phyloP scores from a whole-genome alignment of 2,888 invertebrate species.

The Ophioninae sp. region DNA sequence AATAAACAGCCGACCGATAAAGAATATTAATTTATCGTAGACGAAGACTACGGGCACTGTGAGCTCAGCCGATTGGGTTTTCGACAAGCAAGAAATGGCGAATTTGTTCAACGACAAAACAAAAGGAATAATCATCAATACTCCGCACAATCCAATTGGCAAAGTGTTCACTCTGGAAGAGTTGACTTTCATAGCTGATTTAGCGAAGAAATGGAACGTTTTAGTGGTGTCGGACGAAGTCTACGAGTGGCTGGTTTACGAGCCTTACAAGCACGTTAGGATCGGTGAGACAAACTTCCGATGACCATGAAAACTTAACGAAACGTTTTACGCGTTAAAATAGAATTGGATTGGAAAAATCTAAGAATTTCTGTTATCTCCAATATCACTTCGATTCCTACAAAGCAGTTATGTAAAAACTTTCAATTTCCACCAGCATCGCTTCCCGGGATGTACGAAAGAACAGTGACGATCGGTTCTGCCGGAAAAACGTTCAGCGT shows the following conservation, averaged over 20 bases:
- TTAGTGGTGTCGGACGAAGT: conserved; percentile 98
- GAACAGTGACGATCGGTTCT: conserved; percentile 97
- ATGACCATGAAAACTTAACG: not conserved
- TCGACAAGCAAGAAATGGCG: conserved; percentile 91
- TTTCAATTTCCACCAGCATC: conserved; percentile 84
- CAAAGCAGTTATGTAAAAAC: conserved; percentile 5
- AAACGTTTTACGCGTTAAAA: not conserved
- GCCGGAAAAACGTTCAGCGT: conserved; percentile 99
- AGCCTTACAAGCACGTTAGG: conserved; percentile 91
- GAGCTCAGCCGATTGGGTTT: conserved; percentile 92
- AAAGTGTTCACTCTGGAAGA: conserved; percentile 91
- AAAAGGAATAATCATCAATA: conserved; percentile 97
- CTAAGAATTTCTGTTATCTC: not conserved
- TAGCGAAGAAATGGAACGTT: conserved; percentile 96
- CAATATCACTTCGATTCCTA: not conserved
- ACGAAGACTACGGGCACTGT: conserved; percentile 82
- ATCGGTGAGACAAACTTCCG: conserved; percentile 85
- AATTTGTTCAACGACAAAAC: conserved; percentile 92
- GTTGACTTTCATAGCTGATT: conserved; percentile 89
- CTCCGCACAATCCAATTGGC: conserved; percentile 98
- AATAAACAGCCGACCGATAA: not conserved
- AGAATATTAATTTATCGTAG: conserved; percentile 66
- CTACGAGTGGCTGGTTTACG: conserved; percentile 97
- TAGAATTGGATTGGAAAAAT: not conserved
- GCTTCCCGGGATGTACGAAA: conserved; percentile 98